Evolutionary conservation across 2,797 vertebrate genomes (phyloP), one percentile per base, ranked within the genome.

Genomic region (Microhierax caerulescens): DNA sequence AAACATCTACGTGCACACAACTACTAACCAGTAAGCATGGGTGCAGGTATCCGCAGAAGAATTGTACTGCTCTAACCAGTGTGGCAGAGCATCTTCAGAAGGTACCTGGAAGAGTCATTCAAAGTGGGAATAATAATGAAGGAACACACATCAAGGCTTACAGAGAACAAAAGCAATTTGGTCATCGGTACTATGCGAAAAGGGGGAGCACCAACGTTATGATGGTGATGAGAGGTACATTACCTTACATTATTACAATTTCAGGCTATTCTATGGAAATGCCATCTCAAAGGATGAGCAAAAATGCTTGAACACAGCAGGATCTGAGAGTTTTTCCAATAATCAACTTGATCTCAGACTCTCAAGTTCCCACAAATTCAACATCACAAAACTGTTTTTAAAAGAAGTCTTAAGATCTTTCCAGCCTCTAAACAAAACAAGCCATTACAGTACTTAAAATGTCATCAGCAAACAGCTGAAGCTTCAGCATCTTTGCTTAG

Each of bases 51-150:
- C 99, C 8, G 99, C 99, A 34, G 99, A 99, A 11, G 98, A 99
- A 65, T 97, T 98, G 98, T 99, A 99, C 97, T 99, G 99, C 89
- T 99, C 99, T 32, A 98, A 97, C 99, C 99, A 99, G 98, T 99
- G 98, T 20, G 98, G 98, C 93, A 99, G 98, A 72, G 99, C 99
- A 43, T 99, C 99, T 72, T 99, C 99, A 80, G 99, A 99, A 76
- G 99, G 97, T 23, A 99, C 99, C 99, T 99, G 93, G 22, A 96
- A 95, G 47, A 93, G 39, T n/a, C 16, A 91, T 17, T 36, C 64
- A 6, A 43, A 83, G 70, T 6, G 14, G n/a, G 32, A 84, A 36
- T 51, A 18, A 45, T 19, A 30, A 37, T 23, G 4, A 56, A 94
- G 13, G 22, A 56, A 65, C 90, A 45, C 30, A 65, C 28, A 39